Base-by-base conservation (phyloP, 1,140 invertebrate genomes). In the Melitaea cinxia region DNA sequence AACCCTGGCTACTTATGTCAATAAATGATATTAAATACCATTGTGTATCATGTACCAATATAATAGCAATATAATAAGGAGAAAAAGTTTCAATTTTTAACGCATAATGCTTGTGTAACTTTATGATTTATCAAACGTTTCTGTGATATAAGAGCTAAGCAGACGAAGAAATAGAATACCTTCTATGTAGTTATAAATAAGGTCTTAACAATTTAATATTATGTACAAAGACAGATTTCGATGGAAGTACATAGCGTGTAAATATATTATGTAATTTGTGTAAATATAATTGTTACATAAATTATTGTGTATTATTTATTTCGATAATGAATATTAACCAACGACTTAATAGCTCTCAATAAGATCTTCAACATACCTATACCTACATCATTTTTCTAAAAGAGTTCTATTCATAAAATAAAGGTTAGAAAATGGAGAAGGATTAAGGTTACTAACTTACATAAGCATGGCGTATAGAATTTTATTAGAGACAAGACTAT, bases 181-280 rank as follows among this genome's bases (percentile, higher is more conserved):
- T n/a, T n/a, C n/a, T n/a, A n/a, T n/a, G 26, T 42, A 42, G 6
- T 2, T 1, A 19, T 4, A 42, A 17, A 17, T 17, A 33, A 42
- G 14, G 14, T 42, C 37, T 2, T 17, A 5, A 10, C 30, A 33
- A 33, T 33, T 33, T 9, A 17, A 15, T 6, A 15, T 17, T 17
- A 7, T 42, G 37, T 42, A 17, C 15, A 15, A 42, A 9, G 1
- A 42, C 37, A 7, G 37, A 17, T 42, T 42, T 42, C 2, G 9
- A 47, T 14, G 15, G 3, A n/a, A 56, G 12, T 12, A 24, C 9
- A 23, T 56, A 42, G 26, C n/a, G 0, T 42, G 54, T 56, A 56
- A 56, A 56, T 42, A 56, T 37, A 56, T 39, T 21, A 26, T 55
- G 21, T 35, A 35, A 55, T 55, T 55, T 37, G 19, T 55, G 52